Base-by-base conservation (phyloP, 2,888 invertebrate species). In the Chrysolina haemoptera region DNA sequence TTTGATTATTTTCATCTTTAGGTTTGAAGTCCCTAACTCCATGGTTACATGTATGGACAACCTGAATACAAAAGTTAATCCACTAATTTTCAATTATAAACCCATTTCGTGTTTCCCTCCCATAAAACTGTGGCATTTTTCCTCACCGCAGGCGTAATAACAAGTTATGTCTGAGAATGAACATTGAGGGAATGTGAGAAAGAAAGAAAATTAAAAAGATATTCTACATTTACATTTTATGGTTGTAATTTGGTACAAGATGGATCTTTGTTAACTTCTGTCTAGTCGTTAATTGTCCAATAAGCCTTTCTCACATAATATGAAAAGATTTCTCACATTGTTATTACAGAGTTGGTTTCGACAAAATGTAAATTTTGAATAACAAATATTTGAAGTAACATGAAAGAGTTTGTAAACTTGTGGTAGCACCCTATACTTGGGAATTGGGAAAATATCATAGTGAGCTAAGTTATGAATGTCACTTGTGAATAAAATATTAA, bases 181-280 rank as follows among this genome's bases (percentile, higher is more conserved):
- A 68, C 67, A 76, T 62, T 55, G 68, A 22, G 55, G 68, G 53
- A 48, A 69, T 66, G 59, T 63, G 67, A 59, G 70, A 55, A 74
- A 73, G 74, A 66, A 73, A 65, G 72, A 74, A 72, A 78, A 76
- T 76, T 76, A 73, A 73, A 76, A 78, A 71, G 74, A 78, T 73
- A 78, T 73, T 70, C 74, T 65, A 76, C 75, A 76, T 76, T 76
- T 75, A 78, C 73, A 71, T 71, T 78, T 78, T 73, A 76, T 78
- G 69, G 63, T 68, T 74, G 76, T 73, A 76, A 78, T 78, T 78
- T 71, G 55, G 46, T 62, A 71, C 59, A 66, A 65, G 73, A 74
- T 70, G 72, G 68, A 70, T 74, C 74, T 76, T 74, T 76, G 73
- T 69, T 48, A 63, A 63, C 73, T 62, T 35, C 73, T 69, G 69